Conservation (phyloP, 1,140 invertebrate genomes). For the Heliconius congener region DNA sequence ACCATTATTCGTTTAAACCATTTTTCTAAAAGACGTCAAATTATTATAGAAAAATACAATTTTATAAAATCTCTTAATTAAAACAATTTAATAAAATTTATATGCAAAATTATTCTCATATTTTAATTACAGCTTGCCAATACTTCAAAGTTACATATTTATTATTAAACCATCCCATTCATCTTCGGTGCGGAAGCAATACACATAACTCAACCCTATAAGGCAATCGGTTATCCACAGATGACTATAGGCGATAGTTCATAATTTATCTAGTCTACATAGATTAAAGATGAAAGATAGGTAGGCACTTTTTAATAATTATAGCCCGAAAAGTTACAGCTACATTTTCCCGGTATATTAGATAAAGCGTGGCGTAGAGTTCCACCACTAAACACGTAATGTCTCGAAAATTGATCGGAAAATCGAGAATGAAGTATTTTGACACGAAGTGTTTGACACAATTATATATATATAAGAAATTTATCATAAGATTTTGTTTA, state of each 20-base stretch:
- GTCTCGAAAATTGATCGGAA: background rate
- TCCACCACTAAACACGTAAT: background rate
- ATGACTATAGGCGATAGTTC: conserved; percentile 1
- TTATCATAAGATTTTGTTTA: too few species aligned
- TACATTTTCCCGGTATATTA: too few species aligned
- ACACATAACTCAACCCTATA: conserved; percentile 11
- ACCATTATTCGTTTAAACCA: too few species aligned
- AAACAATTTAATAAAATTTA: background rate
- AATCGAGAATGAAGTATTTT: too few species aligned
- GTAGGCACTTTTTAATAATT: background rate
- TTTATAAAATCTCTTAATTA: background rate
- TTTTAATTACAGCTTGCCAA: background rate
- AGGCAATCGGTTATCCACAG: conserved; percentile 3
- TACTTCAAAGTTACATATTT: conserved; percentile 11
- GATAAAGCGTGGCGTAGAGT: background rate
- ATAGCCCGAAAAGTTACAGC: background rate
- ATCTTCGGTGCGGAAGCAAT: conserved; percentile 8
- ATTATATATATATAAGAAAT: too few species aligned
- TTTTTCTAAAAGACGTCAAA: too few species aligned
- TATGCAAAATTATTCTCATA: background rate
- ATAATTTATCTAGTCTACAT: conserved; percentile 2
- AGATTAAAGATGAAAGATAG: background rate
- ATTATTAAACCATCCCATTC: conserved; percentile 10
- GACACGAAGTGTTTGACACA: too few species aligned
- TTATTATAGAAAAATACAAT: too few species aligned